phyloP scores from a whole-genome alignment of 2,113 vertebrate genomes.

The Trochalopteron elliotii region DNA sequence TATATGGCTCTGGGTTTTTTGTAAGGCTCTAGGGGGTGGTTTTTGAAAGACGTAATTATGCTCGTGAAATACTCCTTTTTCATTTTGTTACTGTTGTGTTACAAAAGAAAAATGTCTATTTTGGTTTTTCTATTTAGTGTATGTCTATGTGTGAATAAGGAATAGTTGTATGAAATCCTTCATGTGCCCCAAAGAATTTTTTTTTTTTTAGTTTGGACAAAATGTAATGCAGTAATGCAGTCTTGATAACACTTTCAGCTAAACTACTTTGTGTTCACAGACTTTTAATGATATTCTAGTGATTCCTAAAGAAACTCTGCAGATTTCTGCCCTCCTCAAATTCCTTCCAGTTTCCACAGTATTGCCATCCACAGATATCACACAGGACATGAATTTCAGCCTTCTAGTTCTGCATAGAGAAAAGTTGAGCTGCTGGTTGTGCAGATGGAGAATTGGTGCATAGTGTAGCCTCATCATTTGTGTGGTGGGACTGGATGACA shows the following conservation, averaged over 20 bases:
- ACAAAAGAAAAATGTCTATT: slow-evolving; percentile 37
- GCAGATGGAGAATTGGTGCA: neutral
- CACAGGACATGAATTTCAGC: neutral
- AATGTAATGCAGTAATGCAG: neutral
- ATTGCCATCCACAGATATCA: neutral
- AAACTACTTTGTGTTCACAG: neutral
- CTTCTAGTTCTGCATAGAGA: neutral
- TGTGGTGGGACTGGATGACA: neutral
- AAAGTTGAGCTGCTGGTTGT: neutral
- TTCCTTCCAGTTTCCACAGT: neutral
- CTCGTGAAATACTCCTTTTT: slow-evolving; percentile 55
- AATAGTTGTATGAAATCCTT: neutral
- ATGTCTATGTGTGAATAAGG: neutral
- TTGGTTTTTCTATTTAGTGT: neutral
- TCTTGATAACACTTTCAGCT: neutral
- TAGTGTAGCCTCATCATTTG: rapidly evolving
- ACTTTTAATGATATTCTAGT: neutral
- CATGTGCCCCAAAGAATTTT: neutral
- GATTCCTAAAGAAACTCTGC: neutral
- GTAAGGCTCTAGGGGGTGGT: slow-evolving; percentile 19
- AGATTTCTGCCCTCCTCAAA: neutral
- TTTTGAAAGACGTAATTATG: slow-evolving; percentile 47
- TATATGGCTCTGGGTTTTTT: slow-evolving; percentile 57
- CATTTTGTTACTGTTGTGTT: slow-evolving; percentile 39
- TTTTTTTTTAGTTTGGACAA: neutral